These are phyloP conservation scores for Phenganax subtilis DNA, from an alignment of 92 coral and sea anemone genomes.

Conservation along the genomic window DNA sequence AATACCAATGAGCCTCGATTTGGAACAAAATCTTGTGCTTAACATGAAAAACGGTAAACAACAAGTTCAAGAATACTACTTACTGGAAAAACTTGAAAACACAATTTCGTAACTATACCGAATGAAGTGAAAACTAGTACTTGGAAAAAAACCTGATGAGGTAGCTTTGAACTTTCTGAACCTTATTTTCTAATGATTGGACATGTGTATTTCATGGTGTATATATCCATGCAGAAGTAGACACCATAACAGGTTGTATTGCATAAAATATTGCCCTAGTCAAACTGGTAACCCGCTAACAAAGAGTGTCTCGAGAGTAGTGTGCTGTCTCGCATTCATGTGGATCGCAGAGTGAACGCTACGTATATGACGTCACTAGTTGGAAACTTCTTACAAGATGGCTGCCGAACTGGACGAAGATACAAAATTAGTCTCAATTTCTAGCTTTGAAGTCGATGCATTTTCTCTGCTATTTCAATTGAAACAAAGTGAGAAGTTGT, in stretches of 20 bases:
- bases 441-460: conserved; percentile 78
- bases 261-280: too few species aligned
- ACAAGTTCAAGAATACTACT: too few species aligned
- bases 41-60: neutral
- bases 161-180: conserved; percentile 11
- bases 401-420: conserved; percentile 68
- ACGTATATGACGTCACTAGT: neutral
- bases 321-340: too few species aligned
- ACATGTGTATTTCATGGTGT: too few species aligned
- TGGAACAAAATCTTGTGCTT: neutral
- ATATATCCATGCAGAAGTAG: neutral
- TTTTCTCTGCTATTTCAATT: conserved; percentile 70
- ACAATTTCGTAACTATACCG: too few species aligned
- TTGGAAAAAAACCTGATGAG: too few species aligned
- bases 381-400: conserved; percentile 46
- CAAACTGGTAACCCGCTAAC: too few species aligned
- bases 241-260: neutral
- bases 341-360: neutral
- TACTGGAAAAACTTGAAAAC: neutral
- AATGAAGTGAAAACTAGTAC: too few species aligned
- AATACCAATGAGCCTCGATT: conserved; percentile 23
- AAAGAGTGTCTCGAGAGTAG: too few species aligned
- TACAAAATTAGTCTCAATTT: conserved; percentile 79
- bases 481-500: conserved; percentile 67
- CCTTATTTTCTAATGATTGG: neutral